These are phyloP conservation scores for Brachypodius melanocephalos DNA, from an alignment of 2,113 vertebrate genomes.

Conservation along the genomic window DNA sequence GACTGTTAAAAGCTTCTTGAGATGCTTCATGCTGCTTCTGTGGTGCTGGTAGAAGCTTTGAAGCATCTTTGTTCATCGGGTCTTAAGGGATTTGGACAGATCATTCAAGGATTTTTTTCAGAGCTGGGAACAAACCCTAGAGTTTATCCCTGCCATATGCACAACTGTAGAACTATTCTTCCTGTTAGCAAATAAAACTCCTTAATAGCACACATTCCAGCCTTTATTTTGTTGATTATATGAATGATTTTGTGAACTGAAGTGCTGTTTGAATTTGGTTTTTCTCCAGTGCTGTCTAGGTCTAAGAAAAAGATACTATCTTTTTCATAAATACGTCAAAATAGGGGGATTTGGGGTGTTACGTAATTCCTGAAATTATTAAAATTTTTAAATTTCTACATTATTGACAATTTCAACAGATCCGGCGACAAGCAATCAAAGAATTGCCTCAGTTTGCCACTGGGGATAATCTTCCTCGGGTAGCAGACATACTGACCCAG, in stretches of 20 bases:
- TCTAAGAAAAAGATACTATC: neutral
- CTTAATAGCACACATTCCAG: neutral
- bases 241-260: neutral
- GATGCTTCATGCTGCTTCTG: neutral
- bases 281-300: neutral
- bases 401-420: conserved; percentile 72
- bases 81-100: neutral
- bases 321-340: neutral
- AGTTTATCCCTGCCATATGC: neutral
- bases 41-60: neutral
- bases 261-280: neutral
- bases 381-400: accelerated
- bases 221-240: neutral
- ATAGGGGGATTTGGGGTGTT: neutral
- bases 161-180: neutral
- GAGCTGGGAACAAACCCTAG: neutral
- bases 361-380: neutral
- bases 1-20: neutral
- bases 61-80: neutral
- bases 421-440: conserved; percentile 95
- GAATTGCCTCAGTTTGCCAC: conserved; percentile 95
- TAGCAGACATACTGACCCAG: conserved; percentile 95
- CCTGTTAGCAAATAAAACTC: neutral
- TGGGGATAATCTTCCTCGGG: conserved; percentile 92
- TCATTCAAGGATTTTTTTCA: neutral